Evolutionary conservation across 1,140 invertebrate genomes (phyloP).

Genomic region (Rhizoglyphus robini): DNA sequence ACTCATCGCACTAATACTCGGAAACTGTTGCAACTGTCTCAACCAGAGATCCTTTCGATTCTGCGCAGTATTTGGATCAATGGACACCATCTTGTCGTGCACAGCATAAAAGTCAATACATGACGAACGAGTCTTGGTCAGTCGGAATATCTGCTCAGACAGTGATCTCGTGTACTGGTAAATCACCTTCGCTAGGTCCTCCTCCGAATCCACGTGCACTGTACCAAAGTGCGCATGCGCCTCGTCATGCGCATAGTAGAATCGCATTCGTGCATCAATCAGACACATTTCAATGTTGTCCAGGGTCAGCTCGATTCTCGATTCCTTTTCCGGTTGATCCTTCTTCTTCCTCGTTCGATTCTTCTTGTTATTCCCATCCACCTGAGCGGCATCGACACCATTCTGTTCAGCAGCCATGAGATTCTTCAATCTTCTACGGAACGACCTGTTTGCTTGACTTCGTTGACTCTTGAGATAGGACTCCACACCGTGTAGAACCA

Average conservation of each 20-base stretch:
- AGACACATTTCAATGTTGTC: background rate
- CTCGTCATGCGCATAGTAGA: background rate
- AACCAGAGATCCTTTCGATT: background rate
- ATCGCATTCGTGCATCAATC: background rate
- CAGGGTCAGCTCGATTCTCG: background rate
- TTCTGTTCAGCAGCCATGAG: background rate
- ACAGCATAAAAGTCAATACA: background rate
- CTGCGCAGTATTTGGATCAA: background rate
- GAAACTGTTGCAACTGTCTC: slow-evolving; percentile 13
- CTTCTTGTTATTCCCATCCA: background rate
- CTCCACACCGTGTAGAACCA: background rate
- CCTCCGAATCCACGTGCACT: background rate
- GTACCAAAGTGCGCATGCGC: background rate
- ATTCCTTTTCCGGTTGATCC: background rate
- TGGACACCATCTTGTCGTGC: background rate
- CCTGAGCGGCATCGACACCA: no score
- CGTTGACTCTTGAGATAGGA: background rate
- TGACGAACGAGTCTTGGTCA: no score
- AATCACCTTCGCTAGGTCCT: background rate
- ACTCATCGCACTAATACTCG: background rate
- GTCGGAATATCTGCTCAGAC: background rate
- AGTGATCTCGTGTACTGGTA: slow-evolving; percentile 3
- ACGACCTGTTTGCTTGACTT: background rate
- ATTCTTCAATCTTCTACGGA: background rate
- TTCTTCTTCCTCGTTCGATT: background rate